Evolutionary conservation across 2,113 vertebrate genomes (phyloP), one percentile per base, ranked within the genome.

Genomic region (Apistogramma diplotaenia): DNA sequence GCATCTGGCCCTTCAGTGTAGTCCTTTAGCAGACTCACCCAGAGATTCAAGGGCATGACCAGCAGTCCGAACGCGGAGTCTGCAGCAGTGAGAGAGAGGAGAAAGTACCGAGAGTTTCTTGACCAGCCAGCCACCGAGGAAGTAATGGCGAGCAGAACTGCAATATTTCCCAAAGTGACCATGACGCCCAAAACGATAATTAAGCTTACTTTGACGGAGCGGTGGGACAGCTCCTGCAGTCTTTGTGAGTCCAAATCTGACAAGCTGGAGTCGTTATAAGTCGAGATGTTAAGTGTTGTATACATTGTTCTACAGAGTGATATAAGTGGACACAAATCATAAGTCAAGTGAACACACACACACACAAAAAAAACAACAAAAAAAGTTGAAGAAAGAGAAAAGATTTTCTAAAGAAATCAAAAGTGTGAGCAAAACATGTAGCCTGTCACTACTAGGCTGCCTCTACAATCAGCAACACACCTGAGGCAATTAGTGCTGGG

Each of bases 51-150:
- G 10, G 96, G 96, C 93, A 96, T 96, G 60, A 97, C 93, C n/a
- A 97, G 83, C 73, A 96, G 85, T 1, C 94, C 96, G 46, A 96
- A 95, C 2, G 95, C 95, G 0, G 96, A 95, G 76, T 97, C 96
- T 1, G 96, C 95, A 1, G 90, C 96, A 1, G 96, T 96, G 56
- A 96, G 90, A 2, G 96, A 97, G 3, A 97, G 91, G 5, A 97
- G 90, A 15, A 96, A 93, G 76, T 95, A 95, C 12, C 96, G 93
- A 3, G 95, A 96, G 90, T 95, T 97, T 57, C 93, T 92, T 0
- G 95, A 96, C 96, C 96, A 97, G 2, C 96, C 96, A 1, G 95
- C 91, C 74, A 96, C 96, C 0, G 96, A 94, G 1, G 96, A 96
- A 29, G 94, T 89, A 25, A 96, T 95, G 5, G 96, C 96, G 25